These are phyloP conservation scores for Rhogogaster chlorosoma DNA, from an alignment of 2,888 invertebrate genomes.

Conservation along the genomic window DNA sequence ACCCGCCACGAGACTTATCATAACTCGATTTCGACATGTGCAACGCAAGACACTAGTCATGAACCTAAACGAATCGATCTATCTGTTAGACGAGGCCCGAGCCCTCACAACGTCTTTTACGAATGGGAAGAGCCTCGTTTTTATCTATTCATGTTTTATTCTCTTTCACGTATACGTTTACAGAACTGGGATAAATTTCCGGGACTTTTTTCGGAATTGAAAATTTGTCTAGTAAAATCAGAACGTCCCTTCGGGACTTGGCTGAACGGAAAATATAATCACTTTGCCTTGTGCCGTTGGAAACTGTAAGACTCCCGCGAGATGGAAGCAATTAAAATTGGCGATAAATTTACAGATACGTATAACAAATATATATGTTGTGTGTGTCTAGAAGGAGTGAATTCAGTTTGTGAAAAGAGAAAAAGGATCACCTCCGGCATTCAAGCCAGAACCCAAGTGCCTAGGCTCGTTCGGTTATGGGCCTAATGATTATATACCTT, in stretches of 20 bases:
- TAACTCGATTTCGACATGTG: slow-evolving; percentile 48
- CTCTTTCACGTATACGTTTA: too few species aligned
- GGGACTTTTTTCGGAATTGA: too few species aligned
- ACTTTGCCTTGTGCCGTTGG: too few species aligned
- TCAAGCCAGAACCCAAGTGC: not conserved
- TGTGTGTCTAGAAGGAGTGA: not conserved
- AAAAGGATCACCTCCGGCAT: slow-evolving; percentile 11
- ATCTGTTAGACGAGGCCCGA: not conserved
- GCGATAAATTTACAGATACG: not conserved
- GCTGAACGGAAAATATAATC: too few species aligned
- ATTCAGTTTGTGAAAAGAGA: not conserved
- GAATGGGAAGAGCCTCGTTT: not conserved
- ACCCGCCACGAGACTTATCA: slow-evolving; percentile 49
- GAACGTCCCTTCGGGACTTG: too few species aligned
- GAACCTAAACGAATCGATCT: slow-evolving; percentile 45
- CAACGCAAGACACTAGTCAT: slow-evolving; percentile 44
- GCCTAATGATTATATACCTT: slow-evolving; percentile 42
- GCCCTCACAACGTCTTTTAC: not conserved
- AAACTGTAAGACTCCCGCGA: too few species aligned
- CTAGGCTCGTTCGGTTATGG: not conserved
- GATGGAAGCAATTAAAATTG: too few species aligned
- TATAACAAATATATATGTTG: not conserved
- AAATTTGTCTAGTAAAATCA: too few species aligned
- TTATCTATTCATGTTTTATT: too few species aligned
- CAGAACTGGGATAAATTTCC: too few species aligned